Evolutionary conservation across 1,140 invertebrate genomes (phyloP).

Genomic region (Pseudomyrmex concolor): DNA sequence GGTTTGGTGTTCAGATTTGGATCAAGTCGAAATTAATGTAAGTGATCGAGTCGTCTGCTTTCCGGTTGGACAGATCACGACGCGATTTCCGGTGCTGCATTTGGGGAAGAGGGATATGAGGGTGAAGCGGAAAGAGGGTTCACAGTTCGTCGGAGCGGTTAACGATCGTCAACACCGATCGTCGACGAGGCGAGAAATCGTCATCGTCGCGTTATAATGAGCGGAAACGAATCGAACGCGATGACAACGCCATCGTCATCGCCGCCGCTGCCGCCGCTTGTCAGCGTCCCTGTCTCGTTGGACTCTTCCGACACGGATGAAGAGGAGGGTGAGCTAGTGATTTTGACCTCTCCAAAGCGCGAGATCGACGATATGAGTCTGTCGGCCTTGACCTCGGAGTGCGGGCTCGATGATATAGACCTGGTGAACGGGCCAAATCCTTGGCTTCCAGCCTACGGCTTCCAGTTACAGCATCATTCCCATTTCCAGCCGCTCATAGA

Average conservation of each 20-base stretch:
- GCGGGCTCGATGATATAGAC: constrained; percentile 67
- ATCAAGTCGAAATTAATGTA: constrained; percentile 22
- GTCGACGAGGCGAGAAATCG: constrained; percentile 49
- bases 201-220: constrained; percentile 56
- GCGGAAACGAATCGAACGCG: constrained; percentile 59
- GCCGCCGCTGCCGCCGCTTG: background rate
- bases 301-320: constrained; percentile 36
- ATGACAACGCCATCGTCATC: constrained; percentile 61
- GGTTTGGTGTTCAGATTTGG: constrained; percentile 8
- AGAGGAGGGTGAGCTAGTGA: constrained; percentile 49
- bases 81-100: constrained; percentile 32
- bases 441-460: constrained; percentile 84
- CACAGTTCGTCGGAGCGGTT: constrained; percentile 81
- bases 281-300: too few species aligned
- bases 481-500: constrained; percentile 80
- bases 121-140: constrained; percentile 78
- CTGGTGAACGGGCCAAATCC: constrained; percentile 83
- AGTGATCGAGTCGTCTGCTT: background rate
- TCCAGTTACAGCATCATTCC: constrained; percentile 82
- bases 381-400: constrained; percentile 51
- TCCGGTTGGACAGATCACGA: constrained; percentile 50
- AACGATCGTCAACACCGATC: constrained; percentile 74
- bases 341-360: constrained; percentile 31
- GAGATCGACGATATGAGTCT: background rate
- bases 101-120: constrained; percentile 73